A percentile compares a stretch with the other conserved stretches of the same genome.
Evolutionary conservation across 2,888 invertebrate genomes (phyloP).

Genomic region (Leucania comma): DNA sequence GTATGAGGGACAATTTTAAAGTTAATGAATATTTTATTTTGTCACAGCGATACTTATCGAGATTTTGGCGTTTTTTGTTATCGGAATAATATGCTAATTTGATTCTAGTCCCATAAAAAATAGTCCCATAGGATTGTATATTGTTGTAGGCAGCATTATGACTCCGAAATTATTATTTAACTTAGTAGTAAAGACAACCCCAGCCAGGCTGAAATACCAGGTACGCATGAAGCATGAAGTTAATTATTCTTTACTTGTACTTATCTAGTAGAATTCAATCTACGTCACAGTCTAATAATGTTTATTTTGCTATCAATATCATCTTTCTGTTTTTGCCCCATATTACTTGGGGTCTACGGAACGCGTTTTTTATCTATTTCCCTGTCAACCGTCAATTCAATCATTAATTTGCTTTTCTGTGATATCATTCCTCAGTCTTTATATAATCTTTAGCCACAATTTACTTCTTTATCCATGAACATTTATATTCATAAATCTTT

Average conservation of each 20-base stretch:
- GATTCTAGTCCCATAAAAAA: not conserved
- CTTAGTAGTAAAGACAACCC: not conserved
- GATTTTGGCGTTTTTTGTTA: not conserved
- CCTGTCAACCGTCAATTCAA: not conserved
- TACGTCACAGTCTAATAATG: not conserved
- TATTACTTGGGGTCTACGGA: not conserved
- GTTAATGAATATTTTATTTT: constrained; percentile 8
- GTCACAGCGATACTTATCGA: not conserved
- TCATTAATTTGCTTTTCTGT: not conserved
- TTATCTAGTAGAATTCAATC: not conserved
- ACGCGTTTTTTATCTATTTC: not conserved
- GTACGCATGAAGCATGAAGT: not conserved
- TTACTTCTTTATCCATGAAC: not conserved
- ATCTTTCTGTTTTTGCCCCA: not conserved
- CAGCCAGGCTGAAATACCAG: too few species aligned
- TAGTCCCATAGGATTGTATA: not conserved
- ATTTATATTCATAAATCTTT: not conserved
- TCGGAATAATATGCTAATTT: not conserved
- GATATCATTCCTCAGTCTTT: not conserved
- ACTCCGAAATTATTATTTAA: not conserved
- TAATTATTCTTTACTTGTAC: not conserved
- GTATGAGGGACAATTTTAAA: constrained; percentile 14
- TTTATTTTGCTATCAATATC: not conserved
- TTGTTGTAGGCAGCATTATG: not conserved
- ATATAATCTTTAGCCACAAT: not conserved